Percentiles rank a stretch among this genome's conserved stretches.
phyloP scores from a whole-genome alignment of 2,113 vertebrate species.

The Galbula dea region DNA sequence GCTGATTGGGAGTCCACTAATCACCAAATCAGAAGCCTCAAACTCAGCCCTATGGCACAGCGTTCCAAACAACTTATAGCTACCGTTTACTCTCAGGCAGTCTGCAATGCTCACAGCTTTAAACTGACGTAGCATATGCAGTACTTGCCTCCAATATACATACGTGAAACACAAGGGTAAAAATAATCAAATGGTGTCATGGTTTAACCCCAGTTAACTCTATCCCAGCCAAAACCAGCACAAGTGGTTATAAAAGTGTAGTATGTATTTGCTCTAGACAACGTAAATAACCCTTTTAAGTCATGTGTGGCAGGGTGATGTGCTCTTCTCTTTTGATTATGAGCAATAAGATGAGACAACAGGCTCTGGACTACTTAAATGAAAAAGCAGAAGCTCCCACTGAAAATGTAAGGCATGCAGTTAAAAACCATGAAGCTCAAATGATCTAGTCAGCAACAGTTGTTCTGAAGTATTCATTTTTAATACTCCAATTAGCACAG shows the following conservation, averaged over 20 bases:
- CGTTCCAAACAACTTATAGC: background rate
- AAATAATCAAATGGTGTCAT: background rate
- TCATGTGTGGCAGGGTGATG: background rate
- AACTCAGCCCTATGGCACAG: background rate
- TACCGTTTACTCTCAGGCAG: background rate
- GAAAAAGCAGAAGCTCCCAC: background rate
- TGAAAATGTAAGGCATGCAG: background rate
- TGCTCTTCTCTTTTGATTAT: background rate
- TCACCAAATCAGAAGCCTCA: background rate
- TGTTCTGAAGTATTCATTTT: background rate
- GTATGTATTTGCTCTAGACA: background rate
- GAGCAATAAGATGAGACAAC: background rate
- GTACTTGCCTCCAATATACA: accelerated
- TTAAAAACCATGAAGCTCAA: background rate
- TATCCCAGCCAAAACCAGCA: background rate
- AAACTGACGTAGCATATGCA: background rate
- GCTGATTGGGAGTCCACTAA: background rate
- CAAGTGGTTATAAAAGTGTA: background rate
- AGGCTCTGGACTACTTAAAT: background rate
- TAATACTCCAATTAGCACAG: background rate
- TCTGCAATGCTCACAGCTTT: background rate
- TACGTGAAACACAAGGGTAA: background rate
- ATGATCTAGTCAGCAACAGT: background rate
- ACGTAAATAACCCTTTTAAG: background rate
- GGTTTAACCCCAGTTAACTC: background rate